Evolutionary conservation across 1,140 invertebrate species (phyloP), one percentile per base, ranked within the genome.

Genomic region (Pseudomyrmex concolor): DNA sequence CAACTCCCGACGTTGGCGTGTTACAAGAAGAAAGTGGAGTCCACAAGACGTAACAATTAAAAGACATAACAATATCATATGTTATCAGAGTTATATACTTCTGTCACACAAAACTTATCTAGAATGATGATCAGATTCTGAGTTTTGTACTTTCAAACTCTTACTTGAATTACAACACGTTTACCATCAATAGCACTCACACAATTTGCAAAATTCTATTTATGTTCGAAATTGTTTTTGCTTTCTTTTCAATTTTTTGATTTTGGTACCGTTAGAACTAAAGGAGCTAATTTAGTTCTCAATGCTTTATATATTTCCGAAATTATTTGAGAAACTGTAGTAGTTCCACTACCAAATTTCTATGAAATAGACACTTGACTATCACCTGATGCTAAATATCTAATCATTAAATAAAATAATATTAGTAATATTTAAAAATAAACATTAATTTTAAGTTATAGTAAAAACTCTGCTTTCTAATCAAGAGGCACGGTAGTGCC

Each of bases 331-430:
- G 62, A 64, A n/a, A 64, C 25, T 64, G 34, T 64, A 45, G 25
- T 64, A 17, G 62, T 64, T 1, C 34, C 62, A 45, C 10, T 13
- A 64, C 62, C 62, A 64, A 64, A 64, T 63, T 63, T 15, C n/a
- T 63, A 63, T 45, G 62, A 63, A 22, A 59, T 59, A 63, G 62
- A 63, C 25, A 63, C 62, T 63, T 63, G 62, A 43, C 62, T 63
- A 43, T 63, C 62, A 15, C 25, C 62, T 17, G 62, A 63, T 63
- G 62, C 25, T 63, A 63, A 15, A 25, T 63, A 63, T 5, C 62
- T 63, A 63, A 15, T 45, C 13, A 63, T 63, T n/a, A 63, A 63
- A n/a, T 63, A 15, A 63, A 63, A 15, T 63, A 63, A 62, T 63
- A 43, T 63, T 15, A 63, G 13, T 63, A 63, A 43, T 8, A 43